Evolutionary conservation across 2,113 vertebrate species (phyloP).

Genomic region (Trichomycterus rosablanca): DNA sequence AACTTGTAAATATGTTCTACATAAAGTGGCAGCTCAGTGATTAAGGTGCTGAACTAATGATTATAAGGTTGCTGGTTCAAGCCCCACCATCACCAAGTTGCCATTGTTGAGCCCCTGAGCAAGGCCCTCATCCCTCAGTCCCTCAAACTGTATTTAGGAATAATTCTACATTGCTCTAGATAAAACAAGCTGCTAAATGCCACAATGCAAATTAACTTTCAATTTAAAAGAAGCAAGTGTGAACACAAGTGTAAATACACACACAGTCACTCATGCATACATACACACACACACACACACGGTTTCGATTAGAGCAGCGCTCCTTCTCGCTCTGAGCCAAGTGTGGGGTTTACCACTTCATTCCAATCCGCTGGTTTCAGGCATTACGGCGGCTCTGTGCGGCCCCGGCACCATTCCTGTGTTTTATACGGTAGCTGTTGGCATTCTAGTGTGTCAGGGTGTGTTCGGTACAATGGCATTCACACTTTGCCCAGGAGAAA

Average conservation of each 20-base stretch:
- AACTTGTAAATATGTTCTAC: too few species aligned
- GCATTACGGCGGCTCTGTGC: slow-evolving; percentile 28
- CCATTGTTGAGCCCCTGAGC: too few species aligned
- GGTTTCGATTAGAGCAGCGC: slow-evolving; percentile 50
- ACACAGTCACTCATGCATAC: slow-evolving; percentile 8
- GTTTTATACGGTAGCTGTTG: slow-evolving; percentile 47
- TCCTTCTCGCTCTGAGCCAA: slow-evolving; percentile 33
- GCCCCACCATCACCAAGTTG: too few species aligned
- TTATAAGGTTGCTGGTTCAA: too few species aligned
- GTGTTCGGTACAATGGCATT: slow-evolving; percentile 21
- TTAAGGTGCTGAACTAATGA: too few species aligned
- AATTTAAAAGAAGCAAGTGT: too few species aligned
- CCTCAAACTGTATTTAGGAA: too few species aligned
- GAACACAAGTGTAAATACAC: background rate
- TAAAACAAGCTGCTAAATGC: too few species aligned
- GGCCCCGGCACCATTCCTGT: slow-evolving; percentile 42
- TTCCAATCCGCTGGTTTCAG: slow-evolving; percentile 44
- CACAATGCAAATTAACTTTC: too few species aligned
- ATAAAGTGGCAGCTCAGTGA: too few species aligned
- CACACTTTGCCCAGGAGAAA: slow-evolving; percentile 15
- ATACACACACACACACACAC: slow-evolving; percentile 36
- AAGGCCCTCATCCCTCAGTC: too few species aligned
- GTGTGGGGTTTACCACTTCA: slow-evolving; percentile 50
- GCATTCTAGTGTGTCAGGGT: slow-evolving; percentile 45
- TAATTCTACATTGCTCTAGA: too few species aligned